Evolutionary conservation across 1,140 invertebrate genomes (phyloP), one percentile per base, ranked within the genome.

Genomic region (Whitmania pigra): DNA sequence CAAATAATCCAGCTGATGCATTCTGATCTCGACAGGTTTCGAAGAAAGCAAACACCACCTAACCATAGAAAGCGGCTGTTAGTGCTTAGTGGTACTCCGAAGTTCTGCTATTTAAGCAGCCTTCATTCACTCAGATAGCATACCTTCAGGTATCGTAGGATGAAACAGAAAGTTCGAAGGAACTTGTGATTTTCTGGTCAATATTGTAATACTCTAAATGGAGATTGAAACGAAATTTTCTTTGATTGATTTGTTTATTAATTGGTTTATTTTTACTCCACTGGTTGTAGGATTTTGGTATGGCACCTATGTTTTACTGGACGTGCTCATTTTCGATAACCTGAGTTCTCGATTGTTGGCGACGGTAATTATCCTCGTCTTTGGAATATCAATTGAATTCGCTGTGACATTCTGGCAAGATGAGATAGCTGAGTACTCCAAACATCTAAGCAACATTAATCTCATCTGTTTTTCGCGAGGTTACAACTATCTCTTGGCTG

Each of bases 201-300:
- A 49, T 17, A 49, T 49, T 49, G 5, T 4, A 4, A 63, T 11
- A 17, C 9, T 63, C 9, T 11, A 63, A 17, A 70, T 73, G 29
- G 68, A 71, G 20, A 36, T 31, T 22, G 43, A 31, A n/a, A 54
- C 49, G 17, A 71, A 68, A 36, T 71, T 63, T 25, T 40, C 15
- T 4, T n/a, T 71, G 11, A 27, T 71, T 27, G 73, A 73, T 55
- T 68, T 29, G 15, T 27, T 71, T 22, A 49, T 73, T 53, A 73
- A 71, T 67, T 63, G 68, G 27, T 54, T 71, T 17, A 68, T 73
- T 36, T 55, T 73, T 29, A 73, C 73, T 49, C 73, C 73, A 3
- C 73, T 73, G 5, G 68, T 55, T 25, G 49, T 73, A 40, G 67
- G 63, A 11, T 73, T 73, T 67, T 55, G 53, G 55, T 22, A 43